Evolutionary conservation across 2,113 vertebrate genomes (phyloP), one percentile per base, ranked within the genome.

Genomic region (Triplophysa rosa): DNA sequence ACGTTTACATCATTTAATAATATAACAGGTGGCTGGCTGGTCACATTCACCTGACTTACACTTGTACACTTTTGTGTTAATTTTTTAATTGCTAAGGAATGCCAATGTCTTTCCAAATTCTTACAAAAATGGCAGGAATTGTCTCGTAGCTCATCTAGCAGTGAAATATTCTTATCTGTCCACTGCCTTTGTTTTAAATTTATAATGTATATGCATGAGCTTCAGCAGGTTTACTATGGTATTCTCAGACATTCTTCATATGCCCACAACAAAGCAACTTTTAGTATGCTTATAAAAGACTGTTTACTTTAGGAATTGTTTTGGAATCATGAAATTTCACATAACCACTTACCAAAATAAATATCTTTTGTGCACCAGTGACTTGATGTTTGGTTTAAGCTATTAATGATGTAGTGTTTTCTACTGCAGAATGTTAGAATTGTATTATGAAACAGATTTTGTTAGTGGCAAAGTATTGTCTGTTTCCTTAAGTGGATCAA

Each of bases 1-100:
- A 81, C 24, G 80, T 79, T 54, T 79, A 54, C 75, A 58, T 67
- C 16, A 52, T 52, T 26, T 33, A 67, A 45, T 33, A 71, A 26
- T 61, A 42, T 70, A 77, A 73, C 76, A 85, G 70, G 29, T 79
- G 84, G 88, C 89, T 90, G 90, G 87, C 89, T 89, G 90, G 89
- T 86, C 87, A 86, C 89, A 90, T 61, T 87, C 87, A 82, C 82
- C 80, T 80, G 74, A 85, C 76, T 68, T 73, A 62, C 10, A 19
- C n/a, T 59, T 33, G 66, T 73, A 62, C 10, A 19, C n/a, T 59
- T 33, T 37, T 72, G 63, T 80, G 16, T 80, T 7, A 19, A 65
- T 77, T 40, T 33, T 59, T 67, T 29, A n/a, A n/a, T n/a, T n/a
- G n/a, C n/a, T n/a, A 72, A 33, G n/a, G 64, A 14, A 56, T 26